These are phyloP conservation scores for Phalacrocorax brasilianus DNA, from an alignment of 2,113 vertebrate genomes.

Conservation along the genomic window DNA sequence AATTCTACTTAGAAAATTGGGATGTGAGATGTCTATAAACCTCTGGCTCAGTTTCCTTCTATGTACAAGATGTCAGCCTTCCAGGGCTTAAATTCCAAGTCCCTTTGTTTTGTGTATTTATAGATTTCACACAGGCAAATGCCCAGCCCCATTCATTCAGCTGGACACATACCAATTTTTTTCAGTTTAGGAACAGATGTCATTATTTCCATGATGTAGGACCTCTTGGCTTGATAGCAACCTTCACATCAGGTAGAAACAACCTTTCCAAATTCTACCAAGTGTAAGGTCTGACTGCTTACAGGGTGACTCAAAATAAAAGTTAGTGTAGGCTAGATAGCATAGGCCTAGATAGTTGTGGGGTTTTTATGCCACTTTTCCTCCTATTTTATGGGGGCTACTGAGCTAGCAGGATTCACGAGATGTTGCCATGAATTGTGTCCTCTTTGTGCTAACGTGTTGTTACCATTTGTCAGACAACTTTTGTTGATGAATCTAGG, in stretches of 20 bases:
- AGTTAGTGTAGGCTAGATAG: background rate
- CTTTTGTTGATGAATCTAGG: background rate
- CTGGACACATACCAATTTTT: background rate
- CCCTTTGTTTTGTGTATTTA: background rate
- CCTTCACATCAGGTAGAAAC: background rate
- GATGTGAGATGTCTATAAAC: background rate
- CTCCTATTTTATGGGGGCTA: background rate
- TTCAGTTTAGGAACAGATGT: background rate
- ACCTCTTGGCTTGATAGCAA: background rate
- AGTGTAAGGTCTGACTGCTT: background rate
- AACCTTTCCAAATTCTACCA: background rate
- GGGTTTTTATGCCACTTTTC: background rate
- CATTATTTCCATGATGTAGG: background rate
- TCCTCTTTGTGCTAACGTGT: background rate
- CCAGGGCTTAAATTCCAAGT: background rate
- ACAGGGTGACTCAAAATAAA: background rate
- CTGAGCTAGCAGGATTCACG: background rate
- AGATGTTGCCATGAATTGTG: background rate
- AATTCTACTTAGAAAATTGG: background rate
- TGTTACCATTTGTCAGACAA: background rate
- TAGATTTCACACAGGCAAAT: background rate
- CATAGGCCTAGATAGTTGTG: background rate
- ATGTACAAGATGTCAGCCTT: background rate
- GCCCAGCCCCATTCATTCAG: background rate
- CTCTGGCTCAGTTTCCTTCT: background rate